Base-by-base conservation (phyloP, 2,113 vertebrate genomes). In the Psilopsiagon aurifrons region DNA sequence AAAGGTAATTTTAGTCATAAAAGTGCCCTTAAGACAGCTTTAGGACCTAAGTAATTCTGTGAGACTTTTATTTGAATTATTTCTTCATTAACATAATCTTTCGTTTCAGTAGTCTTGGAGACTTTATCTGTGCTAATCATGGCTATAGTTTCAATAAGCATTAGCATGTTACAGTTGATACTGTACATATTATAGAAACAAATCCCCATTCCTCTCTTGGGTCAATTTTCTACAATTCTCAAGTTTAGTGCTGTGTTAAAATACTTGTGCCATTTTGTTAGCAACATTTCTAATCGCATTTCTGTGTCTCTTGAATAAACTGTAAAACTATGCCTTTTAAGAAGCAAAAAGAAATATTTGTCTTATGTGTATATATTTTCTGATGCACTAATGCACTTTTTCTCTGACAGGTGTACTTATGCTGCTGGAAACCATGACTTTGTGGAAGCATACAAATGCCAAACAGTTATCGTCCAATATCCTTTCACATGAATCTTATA, bases 391-490 rank as follows among this genome's bases (percentile, higher is more conserved):
- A 88, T 33, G 5, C 8, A 44, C 17, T n/a, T 79, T 94, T 92
- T 90, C 79, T 81, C 90, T 97, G 92, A 6, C 98, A 99, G 99
- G 96, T 99, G 99, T 92, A 99, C 98, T 2, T 99, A 98, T 0
- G 99, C 99, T 0, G 99, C 99, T 92, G 98, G 98, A 39, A 99
- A 99, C 94, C 99, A 99, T 35, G 99, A 99, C 97, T 99, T 99
- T 55, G 95, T 99, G 63, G 99, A 99, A 94, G 99, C 99, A 1
- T 99, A 99, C 97, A 99, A 99, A 97, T 99, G 98, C 95, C 99
- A 99, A 97, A 99, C 99, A 0, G 98, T 99, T 55, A 99, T 99
- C 1, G 99, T 99, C 31, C 99, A 99, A 99, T 99, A 99, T 99
- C 99, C 98, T 99, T 99, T 85, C 4, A 19, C 16, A 24, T 86